Evolutionary conservation across 2,113 vertebrate species (phyloP), one percentile per base, ranked within the genome.

Genomic region (Lasiurus borealis): DNA sequence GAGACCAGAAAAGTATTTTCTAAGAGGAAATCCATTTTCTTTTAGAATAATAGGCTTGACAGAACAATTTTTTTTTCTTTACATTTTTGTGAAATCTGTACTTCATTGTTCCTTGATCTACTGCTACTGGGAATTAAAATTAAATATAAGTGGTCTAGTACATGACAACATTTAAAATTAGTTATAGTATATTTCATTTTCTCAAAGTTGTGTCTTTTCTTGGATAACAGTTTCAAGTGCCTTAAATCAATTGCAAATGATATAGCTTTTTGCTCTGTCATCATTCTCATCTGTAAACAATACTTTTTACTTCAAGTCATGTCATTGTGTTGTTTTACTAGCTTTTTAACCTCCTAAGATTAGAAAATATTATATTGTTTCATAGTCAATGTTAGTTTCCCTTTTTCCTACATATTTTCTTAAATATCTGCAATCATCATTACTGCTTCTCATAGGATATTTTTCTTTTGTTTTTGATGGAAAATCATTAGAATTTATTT

Each of bases 51-150:
- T 59, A 71, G 15, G 5, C 9, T 88, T 85, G 7, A 72, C 44
- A 27, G 7, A 78, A 64, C 12, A 85, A 64, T 44, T 11, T 3
- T 7, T 3, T 3, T 10, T 87, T 77, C 16, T 77, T 62, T 46
- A 46, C 27, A 34, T 44, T 88, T 40, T 29, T 77, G 13, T 36
- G 54, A 89, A 54, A 66, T 89, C 27, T 72, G 2, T 78, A 40
- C 50, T 95, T 90, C 36, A 40, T 66, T 89, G 9, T 89, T 88
- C 3, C 6, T 95, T 66, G 13, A 59, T 72, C 34, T 89, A 57
- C 36, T 50, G 21, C 73, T 72, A 27, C 18, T 40, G 19, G 27
- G 23, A 80, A 57, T 85, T 44, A 80, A 46, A 95, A 85, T n/a
- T 66, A 90, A 90, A 73, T 64, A 34, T 85, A 85, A 85, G 36